Conservation (phyloP, 2,797 vertebrate genomes). For the Cirrhinus mrigala region DNA sequence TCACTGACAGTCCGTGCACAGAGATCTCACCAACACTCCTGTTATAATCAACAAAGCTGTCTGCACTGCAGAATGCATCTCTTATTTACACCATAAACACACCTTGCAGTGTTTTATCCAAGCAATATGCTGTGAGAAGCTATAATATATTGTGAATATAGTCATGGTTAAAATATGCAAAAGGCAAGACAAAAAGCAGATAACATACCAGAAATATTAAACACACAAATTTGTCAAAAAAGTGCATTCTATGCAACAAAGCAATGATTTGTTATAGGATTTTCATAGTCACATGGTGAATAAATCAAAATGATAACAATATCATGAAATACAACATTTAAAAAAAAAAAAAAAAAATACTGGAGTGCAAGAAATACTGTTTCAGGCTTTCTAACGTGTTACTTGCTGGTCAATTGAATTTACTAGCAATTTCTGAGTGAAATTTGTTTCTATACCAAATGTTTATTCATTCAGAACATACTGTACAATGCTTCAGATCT, state of each 20-base stretch:
- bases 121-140: not conserved
- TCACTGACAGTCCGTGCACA: slow-evolving; percentile 1
- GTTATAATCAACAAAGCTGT: slow-evolving; percentile 28
- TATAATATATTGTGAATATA: not conserved
- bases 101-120: not conserved
- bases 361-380: no score
- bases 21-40: slow-evolving; percentile 16
- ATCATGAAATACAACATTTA: not conserved
- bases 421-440: no score
- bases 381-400: no score
- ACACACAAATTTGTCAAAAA: not conserved
- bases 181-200: not conserved
- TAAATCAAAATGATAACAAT: not conserved
- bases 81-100: slow-evolving; percentile 7
- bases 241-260: not conserved
- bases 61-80: not conserved
- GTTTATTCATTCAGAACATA: no score
- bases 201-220: not conserved
- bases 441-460: no score
- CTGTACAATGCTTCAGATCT: no score
- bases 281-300: not conserved
- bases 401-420: no score
- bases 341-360: no score
- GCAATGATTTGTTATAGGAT: not conserved
- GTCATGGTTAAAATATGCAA: not conserved